These are phyloP conservation scores for Colletes gigas DNA, from an alignment of 1,140 invertebrate genomes.

Conservation along the genomic window DNA sequence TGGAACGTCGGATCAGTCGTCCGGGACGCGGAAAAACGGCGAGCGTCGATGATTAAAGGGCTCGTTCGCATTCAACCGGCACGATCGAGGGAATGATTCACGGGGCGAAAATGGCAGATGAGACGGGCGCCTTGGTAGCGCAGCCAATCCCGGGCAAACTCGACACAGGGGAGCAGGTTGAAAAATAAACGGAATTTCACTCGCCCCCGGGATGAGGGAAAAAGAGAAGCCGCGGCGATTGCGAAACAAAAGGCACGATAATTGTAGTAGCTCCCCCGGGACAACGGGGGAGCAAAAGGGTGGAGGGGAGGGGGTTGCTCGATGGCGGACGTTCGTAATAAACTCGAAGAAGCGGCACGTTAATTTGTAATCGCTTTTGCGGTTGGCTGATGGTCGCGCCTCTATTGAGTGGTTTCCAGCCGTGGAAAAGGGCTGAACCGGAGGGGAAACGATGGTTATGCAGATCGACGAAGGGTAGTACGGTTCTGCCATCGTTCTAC, in stretches of 20 bases:
- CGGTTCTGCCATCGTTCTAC: conserved; percentile 39
- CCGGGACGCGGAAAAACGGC: neutral
- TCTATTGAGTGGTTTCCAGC: conserved; percentile 65
- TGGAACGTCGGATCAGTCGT: neutral
- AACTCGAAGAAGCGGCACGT: conserved; percentile 73
- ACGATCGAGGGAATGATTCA: conserved; percentile 30
- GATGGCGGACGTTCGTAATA: conserved; percentile 70
- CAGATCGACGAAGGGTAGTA: conserved; percentile 72
- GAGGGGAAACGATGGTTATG: conserved; percentile 72
- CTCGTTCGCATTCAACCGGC: conserved; percentile 26
- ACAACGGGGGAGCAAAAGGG: conserved; percentile 23
- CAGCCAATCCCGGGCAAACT: conserved; percentile 19
- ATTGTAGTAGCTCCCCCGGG: conserved; percentile 72
- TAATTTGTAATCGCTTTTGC: conserved; percentile 78
- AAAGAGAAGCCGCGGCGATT: conserved; percentile 62
- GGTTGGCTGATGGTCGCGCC: conserved; percentile 69
- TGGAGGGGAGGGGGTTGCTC: conserved; percentile 12
- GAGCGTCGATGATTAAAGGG: conserved; percentile 11
- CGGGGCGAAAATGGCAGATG: conserved; percentile 32
- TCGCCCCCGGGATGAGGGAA: conserved; percentile 45
- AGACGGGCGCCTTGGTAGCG: conserved; percentile 11
- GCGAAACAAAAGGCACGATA: conserved; percentile 79
- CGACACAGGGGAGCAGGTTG: conserved; percentile 55
- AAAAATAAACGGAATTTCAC: conserved; percentile 66
- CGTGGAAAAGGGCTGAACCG: conserved; percentile 46